Base-by-base conservation (phyloP, 2,113 vertebrate species). In the Periophthalmodon schlosseri region DNA sequence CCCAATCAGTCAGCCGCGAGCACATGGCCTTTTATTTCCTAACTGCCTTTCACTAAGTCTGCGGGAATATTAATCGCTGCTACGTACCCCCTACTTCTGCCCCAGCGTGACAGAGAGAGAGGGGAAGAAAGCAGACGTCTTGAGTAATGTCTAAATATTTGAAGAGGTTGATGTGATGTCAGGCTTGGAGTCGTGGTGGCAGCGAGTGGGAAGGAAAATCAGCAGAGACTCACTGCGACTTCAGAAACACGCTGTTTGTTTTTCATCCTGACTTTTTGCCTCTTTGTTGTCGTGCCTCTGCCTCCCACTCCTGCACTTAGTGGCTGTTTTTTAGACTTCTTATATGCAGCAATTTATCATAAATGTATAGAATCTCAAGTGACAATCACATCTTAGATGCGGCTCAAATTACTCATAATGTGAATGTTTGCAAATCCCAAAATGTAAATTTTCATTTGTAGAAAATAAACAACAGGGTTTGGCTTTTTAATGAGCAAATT, bases 101-200 rank as follows among this genome's bases (percentile, higher is more conserved):
- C 75, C 16, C 66, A 1, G 65, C 60, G 50, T 78, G 86, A 83
- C 81, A 68, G 68, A 71, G 74, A 58, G 70, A 79, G 73, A 16
- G 34, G 65, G 61, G 44, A 72, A 68, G 68, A 75, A 84, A 70
- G 76, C 85, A 81, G 76, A 79, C 50, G 44, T 77, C 67, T 87
- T 83, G 77, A 85, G 85, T 84, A 85, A 88, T 76, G 82, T 87
- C 87, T 90, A 88, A 90, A 90, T 93, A 87, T 90, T 89, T 84
- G 82, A 91, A 86, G 88, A 88, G 86, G 83, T 74, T 88, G 90
- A 89, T 89, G 84, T 88, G 88, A 88, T 89, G 85, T 84, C 69
- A 49, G 73, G 84, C 91, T 91, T 84, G 88, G 82, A 90, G 88
- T 70, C 71, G 78, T 70, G 10, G 84, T 85, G 89, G 89, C 87